Evolutionary conservation across 2,113 vertebrate species (phyloP), one percentile per base, ranked within the genome.

Genomic region (Paralichthys olivaceus): DNA sequence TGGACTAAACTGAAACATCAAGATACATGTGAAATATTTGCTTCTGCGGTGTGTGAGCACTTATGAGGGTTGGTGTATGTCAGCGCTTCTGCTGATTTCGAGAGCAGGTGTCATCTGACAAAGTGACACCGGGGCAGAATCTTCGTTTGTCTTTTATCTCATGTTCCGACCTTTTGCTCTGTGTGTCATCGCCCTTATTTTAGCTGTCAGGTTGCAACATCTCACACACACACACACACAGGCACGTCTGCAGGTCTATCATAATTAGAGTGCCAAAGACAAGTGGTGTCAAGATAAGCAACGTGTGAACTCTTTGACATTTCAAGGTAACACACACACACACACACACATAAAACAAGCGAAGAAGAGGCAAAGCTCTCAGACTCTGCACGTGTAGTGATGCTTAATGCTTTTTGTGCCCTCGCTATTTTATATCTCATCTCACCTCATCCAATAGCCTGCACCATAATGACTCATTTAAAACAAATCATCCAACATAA

Each of bases 231-330:
- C 28, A 40, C 54, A 55, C 45, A 29, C 54, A 63, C 61, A 25
- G 47, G 43, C 53, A 55, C 72, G 29, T 77, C 67, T 58, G 25
- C 77, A 45, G 72, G 49, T 66, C 75, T 67, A 23, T 81, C 77
- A 75, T 75, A 79, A 84, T 81, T 80, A 83, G 54, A 72, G 62
- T 25, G 34, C 73, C 40, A 66, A 62, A 77, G 77, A 83, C 73
- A 77, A 80, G 78, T 37, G 68, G 43, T 81, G 74, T 84, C 71
- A 73, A 76, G 72, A 73, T 81, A 79, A 83, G 71, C 68, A 63
- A 68, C 64, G 69, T 69, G 76, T 78, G 72, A 89, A 86, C 68
- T 67, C 69, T 5, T 6, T 81, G 84, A 82, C 75, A 86, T 84
- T 80, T 84, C 45, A 57, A 71, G 34, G 67, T 43, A 76, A 69